Conservation (phyloP, 2,113 vertebrate species). For the Paracanthobrama guichenoti region DNA sequence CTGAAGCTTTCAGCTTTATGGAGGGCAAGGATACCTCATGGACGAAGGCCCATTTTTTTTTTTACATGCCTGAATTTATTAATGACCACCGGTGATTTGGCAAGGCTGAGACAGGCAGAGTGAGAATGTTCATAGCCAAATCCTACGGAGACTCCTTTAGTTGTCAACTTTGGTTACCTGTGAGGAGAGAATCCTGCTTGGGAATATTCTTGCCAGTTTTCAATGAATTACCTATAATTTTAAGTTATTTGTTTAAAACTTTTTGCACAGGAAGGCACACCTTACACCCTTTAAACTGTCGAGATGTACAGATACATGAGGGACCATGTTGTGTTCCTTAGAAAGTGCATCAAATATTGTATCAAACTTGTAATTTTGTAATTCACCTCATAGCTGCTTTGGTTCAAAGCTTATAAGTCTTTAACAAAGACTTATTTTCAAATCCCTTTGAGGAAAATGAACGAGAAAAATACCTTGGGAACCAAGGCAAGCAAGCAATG, state of each 20-base stretch:
- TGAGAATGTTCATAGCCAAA: background rate
- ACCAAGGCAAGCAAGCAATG: too few species aligned
- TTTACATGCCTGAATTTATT: conserved; percentile 40
- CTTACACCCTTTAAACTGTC: background rate
- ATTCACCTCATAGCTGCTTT: too few species aligned
- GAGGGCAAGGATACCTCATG: conserved; percentile 36
- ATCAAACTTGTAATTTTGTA: too few species aligned
- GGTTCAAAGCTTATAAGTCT: too few species aligned
- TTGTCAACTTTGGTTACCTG: background rate
- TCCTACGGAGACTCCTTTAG: background rate
- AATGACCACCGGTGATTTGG: conserved; percentile 40
- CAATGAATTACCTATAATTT: background rate
- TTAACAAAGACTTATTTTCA: too few species aligned
- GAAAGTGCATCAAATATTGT: background rate
- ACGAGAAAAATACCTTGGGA: too few species aligned
- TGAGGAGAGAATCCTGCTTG: conserved; percentile 3
- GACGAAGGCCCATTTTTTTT: conserved; percentile 34
- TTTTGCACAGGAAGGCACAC: background rate
- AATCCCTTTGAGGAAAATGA: too few species aligned
- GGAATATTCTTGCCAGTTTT: background rate
- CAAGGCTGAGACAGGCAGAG: conserved; percentile 25
- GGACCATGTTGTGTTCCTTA: background rate
- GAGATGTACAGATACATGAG: background rate
- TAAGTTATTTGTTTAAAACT: background rate
- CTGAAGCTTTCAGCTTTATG: conserved; percentile 40